A percentile compares a stretch with the other conserved stretches of the same genome.
These are phyloP conservation scores for Plemyria rubiginata DNA, from an alignment of 2,888 invertebrate genomes.

Conservation along the genomic window DNA sequence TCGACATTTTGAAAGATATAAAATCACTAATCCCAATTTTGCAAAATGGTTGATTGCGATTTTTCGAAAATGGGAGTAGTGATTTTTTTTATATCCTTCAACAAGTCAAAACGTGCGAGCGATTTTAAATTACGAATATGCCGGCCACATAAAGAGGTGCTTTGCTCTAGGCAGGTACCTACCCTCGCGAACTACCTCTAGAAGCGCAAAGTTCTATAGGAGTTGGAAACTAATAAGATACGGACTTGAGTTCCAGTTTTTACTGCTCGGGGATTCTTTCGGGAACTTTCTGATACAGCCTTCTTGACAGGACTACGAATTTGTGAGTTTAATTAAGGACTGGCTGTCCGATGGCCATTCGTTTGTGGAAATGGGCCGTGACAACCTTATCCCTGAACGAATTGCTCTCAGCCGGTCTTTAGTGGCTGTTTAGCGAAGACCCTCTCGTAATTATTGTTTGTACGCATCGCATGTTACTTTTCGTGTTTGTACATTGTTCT, in stretches of 20 bases:
- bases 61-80: too few relatives aligned
- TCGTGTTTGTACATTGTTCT: slow-evolving; percentile 17
- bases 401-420: slow-evolving; percentile 65
- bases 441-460: slow-evolving; percentile 47
- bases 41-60: too few relatives aligned
- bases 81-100: too few relatives aligned
- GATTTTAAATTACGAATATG: too few relatives aligned
- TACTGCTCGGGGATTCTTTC: slow-evolving; percentile 36
- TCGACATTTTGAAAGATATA: too few relatives aligned
- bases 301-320: slow-evolving; percentile 62
- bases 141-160: background rate
- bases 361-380: slow-evolving; percentile 75
- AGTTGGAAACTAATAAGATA: slow-evolving; percentile 45
- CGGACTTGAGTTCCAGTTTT: slow-evolving; percentile 42
- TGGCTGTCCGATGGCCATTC: slow-evolving; percentile 72
- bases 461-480: slow-evolving; percentile 37
- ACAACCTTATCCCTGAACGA: slow-evolving; percentile 76
- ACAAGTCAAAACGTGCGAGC: too few relatives aligned
- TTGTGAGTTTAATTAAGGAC: slow-evolving; percentile 78
- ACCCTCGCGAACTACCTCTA: background rate
- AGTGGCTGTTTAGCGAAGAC: slow-evolving; percentile 57
- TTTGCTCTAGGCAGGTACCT: background rate
- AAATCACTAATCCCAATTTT: too few relatives aligned
- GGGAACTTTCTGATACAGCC: slow-evolving; percentile 46
- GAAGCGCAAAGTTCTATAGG: slow-evolving; percentile 26